Percentiles rank a stretch among this genome's conserved stretches.
Evolutionary conservation across 1,140 invertebrate species (phyloP).

Genomic region (Lucilia cuprina): DNA sequence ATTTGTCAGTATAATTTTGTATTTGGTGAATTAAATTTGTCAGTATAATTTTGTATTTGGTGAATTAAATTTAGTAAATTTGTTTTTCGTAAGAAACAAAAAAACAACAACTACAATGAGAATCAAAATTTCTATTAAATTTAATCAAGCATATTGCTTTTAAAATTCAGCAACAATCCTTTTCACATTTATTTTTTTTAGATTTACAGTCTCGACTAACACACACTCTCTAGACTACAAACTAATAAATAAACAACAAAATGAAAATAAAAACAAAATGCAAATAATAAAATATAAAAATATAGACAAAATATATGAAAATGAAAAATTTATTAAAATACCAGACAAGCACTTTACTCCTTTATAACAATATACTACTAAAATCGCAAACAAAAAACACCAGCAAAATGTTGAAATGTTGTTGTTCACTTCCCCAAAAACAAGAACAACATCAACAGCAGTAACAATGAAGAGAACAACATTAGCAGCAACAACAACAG

Average conservation of each 20-base stretch:
- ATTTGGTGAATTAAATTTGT: background rate
- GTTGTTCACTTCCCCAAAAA: conserved; percentile 24
- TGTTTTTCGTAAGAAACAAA: background rate
- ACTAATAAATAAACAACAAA: conserved; percentile 21
- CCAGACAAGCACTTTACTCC: conserved; percentile 19
- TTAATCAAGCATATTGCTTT: conserved; percentile 33
- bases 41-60: background rate
- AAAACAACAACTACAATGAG: background rate
- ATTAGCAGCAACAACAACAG: background rate
- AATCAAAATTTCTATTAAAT: conserved; percentile 1
- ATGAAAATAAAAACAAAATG: conserved; percentile 1
- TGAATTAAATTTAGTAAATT: background rate
- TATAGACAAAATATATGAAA: background rate
- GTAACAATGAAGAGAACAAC: background rate
- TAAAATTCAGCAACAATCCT: conserved; percentile 31
- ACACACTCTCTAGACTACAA: conserved; percentile 9
- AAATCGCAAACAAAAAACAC: background rate
- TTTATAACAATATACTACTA: background rate
- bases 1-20: background rate
- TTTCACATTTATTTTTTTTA: background rate
- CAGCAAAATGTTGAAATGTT: conserved; percentile 5
- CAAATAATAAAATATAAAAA: conserved; percentile 1
- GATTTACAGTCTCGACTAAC: background rate
- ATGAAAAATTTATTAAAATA: conserved; percentile 35
- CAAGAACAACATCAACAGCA: background rate